phyloP scores from a whole-genome alignment of 2,797 vertebrate genomes.

The Decapterus maruadsi region DNA sequence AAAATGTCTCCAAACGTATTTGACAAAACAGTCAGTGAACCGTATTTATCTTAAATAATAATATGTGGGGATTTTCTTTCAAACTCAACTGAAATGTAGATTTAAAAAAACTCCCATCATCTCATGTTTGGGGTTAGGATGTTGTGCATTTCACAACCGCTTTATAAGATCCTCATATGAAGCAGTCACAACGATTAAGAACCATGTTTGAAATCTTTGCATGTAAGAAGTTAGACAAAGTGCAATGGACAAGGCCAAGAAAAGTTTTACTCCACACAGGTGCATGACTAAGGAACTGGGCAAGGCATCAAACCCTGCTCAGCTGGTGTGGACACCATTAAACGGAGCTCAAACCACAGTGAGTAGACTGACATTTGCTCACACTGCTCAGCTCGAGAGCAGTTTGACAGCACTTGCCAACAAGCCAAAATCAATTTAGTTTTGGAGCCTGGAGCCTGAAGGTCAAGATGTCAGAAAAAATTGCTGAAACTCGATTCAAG shows the following conservation, averaged over 20 bases:
- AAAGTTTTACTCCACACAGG: constrained; percentile 5
- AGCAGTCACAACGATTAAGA: not conserved
- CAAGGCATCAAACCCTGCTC: not conserved
- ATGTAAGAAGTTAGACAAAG: constrained; percentile 1
- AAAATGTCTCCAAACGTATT: not conserved
- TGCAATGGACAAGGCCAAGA: not conserved
- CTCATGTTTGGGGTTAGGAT: not conserved
- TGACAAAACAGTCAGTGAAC: not conserved
- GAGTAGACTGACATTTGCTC: constrained; percentile 51
- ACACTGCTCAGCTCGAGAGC: constrained; percentile 39
- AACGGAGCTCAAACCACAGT: constrained; percentile 31
- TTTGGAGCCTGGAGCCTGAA: constrained; percentile 46
- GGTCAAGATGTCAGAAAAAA: constrained; percentile 54
- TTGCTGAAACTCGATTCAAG: constrained; percentile 32
- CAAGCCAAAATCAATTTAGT: constrained; percentile 52
- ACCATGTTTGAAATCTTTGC: not conserved
- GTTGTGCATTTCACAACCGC: not conserved
- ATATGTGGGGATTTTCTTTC: not conserved
- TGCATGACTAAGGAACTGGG: not conserved
- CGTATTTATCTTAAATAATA: not conserved
- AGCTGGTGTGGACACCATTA: constrained; percentile 18
- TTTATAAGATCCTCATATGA: not conserved
- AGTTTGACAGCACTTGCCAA: constrained; percentile 57
- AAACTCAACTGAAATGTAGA: not conserved
- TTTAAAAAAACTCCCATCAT: constrained; percentile 3